Evolutionary conservation across 2,888 invertebrate genomes (phyloP).

Genomic region (Fissipunctia ypsillon): DNA sequence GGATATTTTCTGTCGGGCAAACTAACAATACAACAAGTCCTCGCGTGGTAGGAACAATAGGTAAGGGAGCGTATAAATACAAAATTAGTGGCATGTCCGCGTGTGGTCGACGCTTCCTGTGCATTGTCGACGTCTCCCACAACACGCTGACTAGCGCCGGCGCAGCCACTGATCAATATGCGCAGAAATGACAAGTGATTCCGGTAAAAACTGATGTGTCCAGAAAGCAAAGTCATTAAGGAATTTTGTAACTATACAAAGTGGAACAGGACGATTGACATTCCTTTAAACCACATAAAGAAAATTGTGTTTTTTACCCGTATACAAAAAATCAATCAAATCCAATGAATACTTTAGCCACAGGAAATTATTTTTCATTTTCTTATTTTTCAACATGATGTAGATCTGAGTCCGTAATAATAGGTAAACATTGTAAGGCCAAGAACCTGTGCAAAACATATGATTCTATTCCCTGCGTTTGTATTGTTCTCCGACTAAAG

Average conservation of each 20-base stretch:
- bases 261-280: too few species aligned
- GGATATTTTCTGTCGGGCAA: background rate
- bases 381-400: too few species aligned
- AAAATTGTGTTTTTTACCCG: too few species aligned
- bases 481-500: too few species aligned
- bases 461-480: too few species aligned
- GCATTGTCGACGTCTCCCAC: slow-evolving; percentile 86
- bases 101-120: slow-evolving; percentile 88
- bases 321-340: too few species aligned
- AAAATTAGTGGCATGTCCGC: slow-evolving; percentile 84
- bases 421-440: too few species aligned
- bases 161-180: slow-evolving; percentile 71
- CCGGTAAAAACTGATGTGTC: background rate
- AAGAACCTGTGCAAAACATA: too few species aligned
- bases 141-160: slow-evolving; percentile 78
- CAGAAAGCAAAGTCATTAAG: background rate
- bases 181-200: slow-evolving; percentile 58
- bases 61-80: slow-evolving; percentile 72
- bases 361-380: too few species aligned
- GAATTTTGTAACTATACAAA: background rate
- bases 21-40: slow-evolving; percentile 56
- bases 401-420: too few species aligned
- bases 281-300: too few species aligned
- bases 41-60: slow-evolving; percentile 76
- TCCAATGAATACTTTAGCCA: too few species aligned